Base-by-base conservation (phyloP, 2,113 vertebrate species). In the Odobenus rosmarus region DNA sequence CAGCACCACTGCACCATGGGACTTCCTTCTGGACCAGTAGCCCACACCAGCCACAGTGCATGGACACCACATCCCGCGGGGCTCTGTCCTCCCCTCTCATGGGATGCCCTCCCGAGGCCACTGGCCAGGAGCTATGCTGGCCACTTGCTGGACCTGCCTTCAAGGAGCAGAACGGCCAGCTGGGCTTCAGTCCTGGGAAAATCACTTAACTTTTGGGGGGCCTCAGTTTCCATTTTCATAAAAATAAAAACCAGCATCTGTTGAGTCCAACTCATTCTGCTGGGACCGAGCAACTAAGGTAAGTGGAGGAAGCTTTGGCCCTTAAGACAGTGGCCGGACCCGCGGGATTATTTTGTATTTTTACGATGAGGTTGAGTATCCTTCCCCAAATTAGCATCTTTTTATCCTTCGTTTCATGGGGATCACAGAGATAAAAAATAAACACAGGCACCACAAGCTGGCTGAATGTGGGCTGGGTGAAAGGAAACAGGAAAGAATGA, bases 261-360 rank as follows among this genome's bases (percentile, higher is more conserved):
- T 9, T 24, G 55, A 87, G 55, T 16, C 39, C 3, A 19, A n/a
- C 39, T 57, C 15, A 3, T 42, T 21, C 5, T 1, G 5, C 2
- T 24, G n/a, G 5, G 51, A 76, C 1, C 1, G 2, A 72, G 4
- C 1, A 4, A 9, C 5, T 1, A 36, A 51, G 49, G 11, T 51
- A 0, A 7, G 72, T 2, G 6, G 1, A 18, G 49, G 0, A 2
- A 9, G 67, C 42, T 9, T 1, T 4, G 11, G 67, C n/a, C 21
- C 26, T 7, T 3, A 2, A 2, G 33, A 61, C 7, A 0, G 11
- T 1, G 14, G 51, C 1, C 5, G 39, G 71, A 28, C 19, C 39
- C 42, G 7, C 3, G 5, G 16, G 71, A 23, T 18, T 1, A 2
- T 2, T 39, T 12, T 23, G 12, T 24, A 12, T 28, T 53, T 39